Conservation (phyloP, 2,888 invertebrate genomes). For the Yponomeuta evonymella region DNA sequence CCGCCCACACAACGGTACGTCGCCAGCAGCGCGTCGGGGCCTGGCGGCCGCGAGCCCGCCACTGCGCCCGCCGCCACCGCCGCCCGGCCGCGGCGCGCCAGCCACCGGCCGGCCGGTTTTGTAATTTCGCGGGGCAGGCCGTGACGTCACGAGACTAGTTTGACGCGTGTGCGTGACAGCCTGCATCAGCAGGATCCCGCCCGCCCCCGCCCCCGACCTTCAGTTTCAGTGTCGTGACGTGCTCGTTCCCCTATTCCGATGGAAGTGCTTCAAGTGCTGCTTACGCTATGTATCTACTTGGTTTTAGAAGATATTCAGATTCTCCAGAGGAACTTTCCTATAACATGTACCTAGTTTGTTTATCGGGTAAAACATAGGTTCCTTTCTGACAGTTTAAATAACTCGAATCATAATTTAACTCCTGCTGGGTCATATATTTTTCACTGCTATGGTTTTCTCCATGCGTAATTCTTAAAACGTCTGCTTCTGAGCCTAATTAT, state of each 20-base stretch:
- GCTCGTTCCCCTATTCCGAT: constrained; percentile 44
- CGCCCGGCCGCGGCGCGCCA: constrained; percentile 47
- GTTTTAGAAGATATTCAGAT: too few relatives aligned
- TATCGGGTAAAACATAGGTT: too few relatives aligned
- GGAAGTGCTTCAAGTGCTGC: background rate
- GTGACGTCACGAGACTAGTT: constrained; percentile 75
- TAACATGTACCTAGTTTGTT: too few relatives aligned
- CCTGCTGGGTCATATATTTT: constrained; percentile 1
- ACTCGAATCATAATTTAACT: background rate
- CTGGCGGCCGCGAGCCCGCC: constrained; percentile 72
- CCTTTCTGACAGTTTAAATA: background rate
- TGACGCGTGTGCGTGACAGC: constrained; percentile 69
- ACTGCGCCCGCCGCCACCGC: constrained; percentile 39
- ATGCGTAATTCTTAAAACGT: constrained; percentile 8
- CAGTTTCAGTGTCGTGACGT: constrained; percentile 63
- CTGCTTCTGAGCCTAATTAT: constrained; percentile 12
- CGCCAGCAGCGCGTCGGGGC: constrained; percentile 64
- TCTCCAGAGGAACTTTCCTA: too few relatives aligned
- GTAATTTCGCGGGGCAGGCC: constrained; percentile 68
- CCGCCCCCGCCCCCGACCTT: constrained; percentile 65
- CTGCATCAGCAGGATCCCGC: constrained; percentile 59
- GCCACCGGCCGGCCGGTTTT: constrained; percentile 64
- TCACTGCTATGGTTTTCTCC: background rate
- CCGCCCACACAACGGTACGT: constrained; percentile 36
- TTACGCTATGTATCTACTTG: too few relatives aligned